Evolutionary conservation across 2,888 invertebrate genomes (phyloP), one percentile per base, ranked within the genome.

Genomic region (Aphelenchoides bicaudatus): DNA sequence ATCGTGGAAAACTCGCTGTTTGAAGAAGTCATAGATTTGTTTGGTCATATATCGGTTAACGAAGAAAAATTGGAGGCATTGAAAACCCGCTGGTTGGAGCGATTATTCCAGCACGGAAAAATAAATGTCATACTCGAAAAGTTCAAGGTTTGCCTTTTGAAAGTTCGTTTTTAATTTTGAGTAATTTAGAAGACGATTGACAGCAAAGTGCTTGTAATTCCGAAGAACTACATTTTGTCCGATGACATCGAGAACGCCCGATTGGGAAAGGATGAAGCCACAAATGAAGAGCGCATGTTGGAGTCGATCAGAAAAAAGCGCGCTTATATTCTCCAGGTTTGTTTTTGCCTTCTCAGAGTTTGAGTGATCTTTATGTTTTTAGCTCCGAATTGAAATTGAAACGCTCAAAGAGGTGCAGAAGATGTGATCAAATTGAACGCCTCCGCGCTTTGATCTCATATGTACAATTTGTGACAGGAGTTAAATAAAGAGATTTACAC

Each of bases 81-180:
- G 10, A 6, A 43, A n/a, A 10, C 16, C 43, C 16, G 25, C 16
- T n/a, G 16, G 43, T 25, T 43, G 21, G 43, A 43, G 16, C 43
- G 43, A 8, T n/a, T 43, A n/a, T 43, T 43, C 43, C 43, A 43
- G 23, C 16, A 43, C 10, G 43, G 43, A 6, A 43, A 43, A 43
- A 10, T 43, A 25, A 43, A 10, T 8, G 23, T 43, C 8, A 43
- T 43, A 19, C 25, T 43, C 43, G 21, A 43, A n/a, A 34, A 34
- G 34, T 34, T 34, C 34, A 10, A n/a, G n/a, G 34, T 34, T n/a
- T n/a, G 10, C 34, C 34, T 34, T 34, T n/a, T 34, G 10, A 10
- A 10, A 10, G 10, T 34, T 34, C 34, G n/a, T 34, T 34, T 34
- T 34, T 34, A 34, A 10, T 34, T n/a, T 34, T n/a, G 10, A 10